Evolutionary conservation across 1,140 invertebrate species (phyloP).

Genomic region (Drosophila kepulauana): DNA sequence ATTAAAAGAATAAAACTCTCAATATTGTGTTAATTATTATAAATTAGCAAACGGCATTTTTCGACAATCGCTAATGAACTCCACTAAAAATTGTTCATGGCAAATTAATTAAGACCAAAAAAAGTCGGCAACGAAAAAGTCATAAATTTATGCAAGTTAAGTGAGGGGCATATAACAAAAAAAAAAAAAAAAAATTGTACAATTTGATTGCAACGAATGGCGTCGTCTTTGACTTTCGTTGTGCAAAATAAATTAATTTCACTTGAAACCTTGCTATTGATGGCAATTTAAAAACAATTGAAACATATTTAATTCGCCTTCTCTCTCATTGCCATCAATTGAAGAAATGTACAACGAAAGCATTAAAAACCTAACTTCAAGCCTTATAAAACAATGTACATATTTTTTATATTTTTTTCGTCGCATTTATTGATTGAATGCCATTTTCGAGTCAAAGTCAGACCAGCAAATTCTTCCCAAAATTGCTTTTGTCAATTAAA

Average conservation of each 20-base stretch:
- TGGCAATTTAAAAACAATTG: slow-evolving; percentile 81
- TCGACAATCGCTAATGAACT: slow-evolving; percentile 56
- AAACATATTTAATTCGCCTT: slow-evolving; percentile 68
- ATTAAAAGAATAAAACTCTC: slow-evolving; percentile 26
- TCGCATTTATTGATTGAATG: slow-evolving; percentile 42
- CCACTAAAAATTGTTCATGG: slow-evolving; percentile 51
- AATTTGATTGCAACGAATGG: slow-evolving; percentile 63
- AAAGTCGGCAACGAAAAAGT: slow-evolving; percentile 3
- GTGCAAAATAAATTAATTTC: slow-evolving; percentile 82
- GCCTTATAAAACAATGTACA: slow-evolving; percentile 33
- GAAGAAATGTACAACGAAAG: slow-evolving; percentile 53
- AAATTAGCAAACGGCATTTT: slow-evolving; percentile 53
- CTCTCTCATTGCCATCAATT: slow-evolving; percentile 68
- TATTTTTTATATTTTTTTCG: slow-evolving; percentile 1
- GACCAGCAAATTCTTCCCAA: slow-evolving; percentile 28
- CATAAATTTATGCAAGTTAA: slow-evolving; percentile 6
- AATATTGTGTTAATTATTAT: slow-evolving; percentile 58
- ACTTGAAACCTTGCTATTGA: slow-evolving; percentile 80
- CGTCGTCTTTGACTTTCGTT: slow-evolving; percentile 75
- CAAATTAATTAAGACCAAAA: slow-evolving; percentile 39
- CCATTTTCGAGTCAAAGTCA: slow-evolving; percentile 21
- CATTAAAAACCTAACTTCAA: slow-evolving; percentile 32
- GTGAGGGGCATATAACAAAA: slow-evolving; percentile 28
- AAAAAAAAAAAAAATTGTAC: slow-evolving; percentile 3
- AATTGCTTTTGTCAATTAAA: slow-evolving; percentile 68